Evolutionary conservation across 2,888 invertebrate species (phyloP).

Genomic region (Dryomyza anilis): DNA sequence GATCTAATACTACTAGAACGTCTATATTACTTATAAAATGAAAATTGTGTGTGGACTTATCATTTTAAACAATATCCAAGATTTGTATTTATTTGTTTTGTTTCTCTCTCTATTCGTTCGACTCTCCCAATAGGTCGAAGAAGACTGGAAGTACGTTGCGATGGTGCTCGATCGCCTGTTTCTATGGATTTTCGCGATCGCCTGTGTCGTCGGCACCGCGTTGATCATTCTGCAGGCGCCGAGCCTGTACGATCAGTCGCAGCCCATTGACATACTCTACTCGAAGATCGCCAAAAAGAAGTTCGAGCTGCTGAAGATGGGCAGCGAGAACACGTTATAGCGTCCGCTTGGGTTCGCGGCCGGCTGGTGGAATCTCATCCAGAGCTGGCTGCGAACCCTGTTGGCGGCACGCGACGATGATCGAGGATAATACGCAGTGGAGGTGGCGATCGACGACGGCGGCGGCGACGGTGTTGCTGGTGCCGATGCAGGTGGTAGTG

Average conservation of each 20-base stretch:
- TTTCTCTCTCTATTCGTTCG: not conserved
- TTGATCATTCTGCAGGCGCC: slow-evolving; percentile 89
- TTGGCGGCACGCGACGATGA: slow-evolving; percentile 68
- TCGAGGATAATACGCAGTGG: slow-evolving; percentile 57
- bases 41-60: no score
- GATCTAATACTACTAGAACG: no score
- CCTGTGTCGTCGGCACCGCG: slow-evolving; percentile 88
- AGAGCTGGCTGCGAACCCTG: slow-evolving; percentile 71
- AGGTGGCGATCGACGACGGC: slow-evolving; percentile 32
- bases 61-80: no score
- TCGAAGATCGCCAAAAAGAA: slow-evolving; percentile 92
- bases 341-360: slow-evolving; percentile 63
- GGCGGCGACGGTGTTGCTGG: slow-evolving; percentile 1
- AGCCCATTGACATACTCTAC: slow-evolving; percentile 87
- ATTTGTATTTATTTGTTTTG: not conserved
- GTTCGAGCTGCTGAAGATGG: slow-evolving; percentile 86
- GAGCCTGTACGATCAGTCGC: slow-evolving; percentile 87
- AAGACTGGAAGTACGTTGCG: slow-evolving; percentile 97
- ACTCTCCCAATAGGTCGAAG: slow-evolving; percentile 78
- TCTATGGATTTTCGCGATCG: slow-evolving; percentile 92
- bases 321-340: slow-evolving; percentile 65
- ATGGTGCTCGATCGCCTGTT: slow-evolving; percentile 96
- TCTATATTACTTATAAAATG: no score
- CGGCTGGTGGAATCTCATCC: slow-evolving; percentile 72
- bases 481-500: slow-evolving; percentile 28